Evolutionary conservation across 2,113 vertebrate species (phyloP), one percentile per base, ranked within the genome.

Genomic region (Chitala chitala): DNA sequence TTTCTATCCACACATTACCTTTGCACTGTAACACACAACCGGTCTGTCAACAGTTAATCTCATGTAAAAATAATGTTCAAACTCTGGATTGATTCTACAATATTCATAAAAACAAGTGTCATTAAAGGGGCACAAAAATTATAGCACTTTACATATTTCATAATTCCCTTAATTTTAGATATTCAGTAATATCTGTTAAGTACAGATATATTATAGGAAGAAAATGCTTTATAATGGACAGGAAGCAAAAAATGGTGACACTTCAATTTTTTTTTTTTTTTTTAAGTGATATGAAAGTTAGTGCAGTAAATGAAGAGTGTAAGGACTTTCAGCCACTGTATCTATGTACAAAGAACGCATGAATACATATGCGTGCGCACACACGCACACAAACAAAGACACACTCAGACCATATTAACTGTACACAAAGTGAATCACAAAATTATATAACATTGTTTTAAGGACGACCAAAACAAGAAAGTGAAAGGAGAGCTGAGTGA

Each of bases 391-490:
- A 38, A 56, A 46, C 42, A 38, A 54, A 76, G 66, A 38, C 26
- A 70, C 66, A 75, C 29, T 33, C 66, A 70, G 1, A 69, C 54
- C 44, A 69, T 33, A 58, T 36, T 24, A 75, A 82, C 82, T 74
- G 78, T 72, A 81, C 81, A 85, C 79, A 83, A 81, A 84, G 84
- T 79, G 84, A 80, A 78, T 74, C 74, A 83, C 74, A 70, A 82
- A 46, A 74, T 83, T 76, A 29, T 6, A 75, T 72, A 74, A 80
- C 77, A 59, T 26, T 72, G 73, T 61, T 73, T n/a, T 75, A 81
- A 81, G 77, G 69, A 56, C 50, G 33, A 59, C 53, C 73, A 75
- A 69, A 53, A 68, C 7, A 7, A 36, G 66, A 59, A 22, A 70
- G 63, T 78, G 76, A 83, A 81, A 80, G 83, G 82, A 83, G 44